Percentiles rank a stretch among this genome's conserved stretches.
These are phyloP conservation scores for Amiota minor DNA, from an alignment of 2,888 invertebrate species.

Conservation along the genomic window DNA sequence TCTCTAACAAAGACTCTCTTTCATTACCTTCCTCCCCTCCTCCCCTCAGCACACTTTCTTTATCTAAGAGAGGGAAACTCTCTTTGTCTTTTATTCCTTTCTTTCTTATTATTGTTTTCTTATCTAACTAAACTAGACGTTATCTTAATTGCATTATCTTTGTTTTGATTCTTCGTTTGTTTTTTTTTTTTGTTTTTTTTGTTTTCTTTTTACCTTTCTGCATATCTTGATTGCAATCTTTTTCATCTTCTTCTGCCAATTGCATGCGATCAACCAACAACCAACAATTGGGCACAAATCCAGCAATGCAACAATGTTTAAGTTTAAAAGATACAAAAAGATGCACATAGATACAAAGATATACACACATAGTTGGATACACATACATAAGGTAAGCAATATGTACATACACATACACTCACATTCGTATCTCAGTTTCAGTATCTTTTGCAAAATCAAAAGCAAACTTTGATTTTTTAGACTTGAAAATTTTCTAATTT, in stretches of 20 bases:
- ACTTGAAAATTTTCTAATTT: conserved; percentile 3
- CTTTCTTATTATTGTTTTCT: too few relatives aligned
- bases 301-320: not conserved
- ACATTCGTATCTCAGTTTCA: not conserved
- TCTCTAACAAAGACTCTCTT: not conserved
- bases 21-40: not conserved
- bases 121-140: conserved; percentile 42
- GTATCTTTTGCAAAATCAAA: conserved; percentile 3
- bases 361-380: not conserved
- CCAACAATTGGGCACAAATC: conserved; percentile 10
- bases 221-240: conserved; percentile 60
- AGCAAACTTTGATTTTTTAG: not conserved
- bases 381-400: not conserved
- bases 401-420: not conserved
- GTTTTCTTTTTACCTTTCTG: too few relatives aligned
- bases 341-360: not conserved
- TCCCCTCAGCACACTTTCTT: not conserved
- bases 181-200: too few relatives aligned
- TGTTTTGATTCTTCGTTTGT: conserved; percentile 11
- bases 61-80: too few relatives aligned
- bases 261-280: not conserved
- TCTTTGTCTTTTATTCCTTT: too few relatives aligned
- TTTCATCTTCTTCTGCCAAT: conserved; percentile 39
- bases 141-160: conserved; percentile 65
- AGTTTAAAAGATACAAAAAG: not conserved